Conservation (phyloP, 2,888 invertebrate genomes). For the Campaea margaritaria region DNA sequence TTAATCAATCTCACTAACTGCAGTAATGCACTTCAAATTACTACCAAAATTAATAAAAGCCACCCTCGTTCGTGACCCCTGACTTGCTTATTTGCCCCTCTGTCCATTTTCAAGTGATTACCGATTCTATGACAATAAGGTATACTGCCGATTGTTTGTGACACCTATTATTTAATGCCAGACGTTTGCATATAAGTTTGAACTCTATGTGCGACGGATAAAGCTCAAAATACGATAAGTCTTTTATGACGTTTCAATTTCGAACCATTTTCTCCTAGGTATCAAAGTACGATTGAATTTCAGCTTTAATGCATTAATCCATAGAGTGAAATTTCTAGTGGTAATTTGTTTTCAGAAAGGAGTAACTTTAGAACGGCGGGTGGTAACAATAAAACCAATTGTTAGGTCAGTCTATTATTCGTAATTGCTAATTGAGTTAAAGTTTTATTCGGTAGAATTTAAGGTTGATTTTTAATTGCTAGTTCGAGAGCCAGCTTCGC, state of each 20-base stretch:
- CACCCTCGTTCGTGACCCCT: slow-evolving; percentile 58
- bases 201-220: slow-evolving; percentile 4
- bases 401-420: slow-evolving; percentile 60
- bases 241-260: neutral
- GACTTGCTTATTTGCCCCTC: slow-evolving; percentile 42
- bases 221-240: slow-evolving; percentile 40
- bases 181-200: slow-evolving; percentile 18
- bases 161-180: slow-evolving; percentile 69
- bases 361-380: slow-evolving; percentile 76
- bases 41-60: slow-evolving; percentile 68
- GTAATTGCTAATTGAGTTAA: slow-evolving; percentile 46
- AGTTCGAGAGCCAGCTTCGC: slow-evolving; percentile 59
- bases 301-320: slow-evolving; percentile 39
- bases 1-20: slow-evolving; percentile 36
- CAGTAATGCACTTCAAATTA: slow-evolving; percentile 44
- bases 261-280: neutral
- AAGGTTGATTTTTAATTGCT: slow-evolving; percentile 50
- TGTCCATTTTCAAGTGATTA: slow-evolving; percentile 66
- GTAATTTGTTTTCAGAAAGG: slow-evolving; percentile 32
- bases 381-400: slow-evolving; percentile 82
- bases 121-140: slow-evolving; percentile 58
- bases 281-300: slow-evolving; percentile 33
- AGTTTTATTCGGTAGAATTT: slow-evolving; percentile 45
- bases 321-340: slow-evolving; percentile 45
- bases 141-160: slow-evolving; percentile 68